Conservation (phyloP, 1,140 invertebrate genomes). For the Drosophila nebulosa region DNA sequence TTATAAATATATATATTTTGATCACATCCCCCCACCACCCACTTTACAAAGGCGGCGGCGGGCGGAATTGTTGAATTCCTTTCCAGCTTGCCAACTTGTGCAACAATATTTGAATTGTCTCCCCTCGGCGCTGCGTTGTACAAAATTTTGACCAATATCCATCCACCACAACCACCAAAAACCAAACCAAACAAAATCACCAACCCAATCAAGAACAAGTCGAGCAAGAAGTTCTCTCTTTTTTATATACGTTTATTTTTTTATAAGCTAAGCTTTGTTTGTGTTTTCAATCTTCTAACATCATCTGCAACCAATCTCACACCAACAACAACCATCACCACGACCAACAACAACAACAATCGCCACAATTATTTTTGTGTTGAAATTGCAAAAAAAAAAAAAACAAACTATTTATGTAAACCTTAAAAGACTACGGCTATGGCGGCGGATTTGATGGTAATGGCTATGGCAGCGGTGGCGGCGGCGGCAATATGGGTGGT, state of each 20-base stretch:
- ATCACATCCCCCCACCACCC: background rate
- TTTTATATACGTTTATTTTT: constrained; percentile 25
- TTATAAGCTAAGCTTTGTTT: constrained; percentile 64
- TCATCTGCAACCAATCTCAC: constrained; percentile 5
- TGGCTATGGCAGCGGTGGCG: constrained; percentile 67
- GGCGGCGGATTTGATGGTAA: constrained; percentile 79
- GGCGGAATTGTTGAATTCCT: constrained; percentile 31
- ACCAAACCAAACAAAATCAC: constrained; percentile 18
- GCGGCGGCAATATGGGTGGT: constrained; percentile 63
- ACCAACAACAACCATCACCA: constrained; percentile 26
- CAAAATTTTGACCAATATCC: constrained; percentile 65
- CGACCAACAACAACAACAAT: constrained; percentile 18
- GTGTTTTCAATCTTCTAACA: constrained; percentile 50
- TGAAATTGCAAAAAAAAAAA: constrained; percentile 32
- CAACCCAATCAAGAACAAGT: background rate
- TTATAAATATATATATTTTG: background rate
- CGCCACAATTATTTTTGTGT: constrained; percentile 32
- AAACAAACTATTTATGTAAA: background rate
- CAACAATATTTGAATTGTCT: constrained; percentile 68
- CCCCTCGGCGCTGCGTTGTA: constrained; percentile 52
- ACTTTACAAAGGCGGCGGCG: background rate
- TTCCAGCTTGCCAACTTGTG: constrained; percentile 68
- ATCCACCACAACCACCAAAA: constrained; percentile 11
- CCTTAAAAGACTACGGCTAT: constrained; percentile 71
- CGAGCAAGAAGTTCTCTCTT: background rate